Base-by-base conservation (phyloP, 2,113 vertebrate species). In the Thryonomys swinderianus region DNA sequence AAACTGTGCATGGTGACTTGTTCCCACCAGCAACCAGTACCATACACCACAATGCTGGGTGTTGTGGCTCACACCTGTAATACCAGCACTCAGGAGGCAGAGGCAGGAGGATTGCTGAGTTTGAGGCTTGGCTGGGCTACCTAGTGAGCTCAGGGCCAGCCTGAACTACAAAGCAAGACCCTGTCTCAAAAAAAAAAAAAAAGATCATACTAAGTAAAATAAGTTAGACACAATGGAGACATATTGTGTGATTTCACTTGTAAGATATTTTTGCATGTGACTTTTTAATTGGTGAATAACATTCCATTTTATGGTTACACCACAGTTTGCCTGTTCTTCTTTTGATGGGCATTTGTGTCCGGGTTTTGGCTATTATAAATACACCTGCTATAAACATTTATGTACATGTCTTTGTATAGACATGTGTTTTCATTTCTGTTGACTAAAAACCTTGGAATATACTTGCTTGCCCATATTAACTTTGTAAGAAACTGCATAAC, bases 361-460 rank as follows among this genome's bases (percentile, higher is more conserved):
- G 14, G 20, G 23, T 73, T 76, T 76, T 45, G 42, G 42, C 2
- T 40, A 7, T 48, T 48, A 48, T 30, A 32, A 76, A 76, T 48
- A 48, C 73, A 48, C 40, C 42, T 48, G 5, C 73, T 74, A 17
- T 74, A 42, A 30, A 40, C 18, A 11, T 23, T 62, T 40, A 40
- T 71, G 67, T 74, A 8, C 42, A 76, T 48, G 73, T 76, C 73
- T 76, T 48, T 51, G 20, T 51, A 51, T 67, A 40, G 59, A 64
- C 62, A 12, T 55, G 66, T 81, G 27, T 92, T 92, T 88, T 92
- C 85, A 78, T 61, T 88, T 88, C 21, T 83, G 27, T 92, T 71
- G 53, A 69, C 42, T 69, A 45, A 92, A 82, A 78, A 61, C 12
- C 16, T 53, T 61, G 18, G 21, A 5, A 9, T 76, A 34, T 27